Evolutionary conservation across 2,888 invertebrate genomes (phyloP).

Genomic region (Ormia ochracea): DNA sequence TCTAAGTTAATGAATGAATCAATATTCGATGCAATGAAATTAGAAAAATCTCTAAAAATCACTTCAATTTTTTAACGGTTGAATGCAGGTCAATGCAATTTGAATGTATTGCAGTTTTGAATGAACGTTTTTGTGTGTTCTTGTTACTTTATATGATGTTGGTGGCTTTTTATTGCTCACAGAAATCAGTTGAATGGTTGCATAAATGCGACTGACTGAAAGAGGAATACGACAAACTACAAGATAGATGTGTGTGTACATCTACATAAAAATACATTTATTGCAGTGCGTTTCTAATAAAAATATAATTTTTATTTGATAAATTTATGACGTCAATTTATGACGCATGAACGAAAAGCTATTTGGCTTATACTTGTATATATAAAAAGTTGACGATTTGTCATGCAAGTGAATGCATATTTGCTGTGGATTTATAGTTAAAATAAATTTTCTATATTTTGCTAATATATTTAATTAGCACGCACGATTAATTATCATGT

Average conservation of each 20-base stretch:
- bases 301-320: background rate
- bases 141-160: constrained; percentile 12
- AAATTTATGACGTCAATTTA: constrained; percentile 12
- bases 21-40: constrained; percentile 23
- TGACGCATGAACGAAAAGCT: background rate
- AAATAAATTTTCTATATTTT: background rate
- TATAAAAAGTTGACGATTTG: background rate
- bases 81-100: constrained; percentile 55
- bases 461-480: background rate
- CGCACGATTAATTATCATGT: background rate
- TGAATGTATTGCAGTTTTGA: constrained; percentile 6
- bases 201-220: background rate
- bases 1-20: background rate
- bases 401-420: background rate
- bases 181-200: constrained; percentile 19
- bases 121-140: background rate
- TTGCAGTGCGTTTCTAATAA: constrained; percentile 2
- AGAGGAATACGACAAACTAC: background rate
- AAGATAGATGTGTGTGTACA: no score
- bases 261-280: background rate
- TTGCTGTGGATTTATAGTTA: background rate
- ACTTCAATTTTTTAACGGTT: constrained; percentile 1
- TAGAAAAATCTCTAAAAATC: constrained; percentile 10
- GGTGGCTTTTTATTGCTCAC: background rate
- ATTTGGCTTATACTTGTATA: no score